Evolutionary conservation across 1,140 invertebrate species (phyloP), one percentile per base, ranked within the genome.

Genomic region (Rhizoglyphus robini): DNA sequence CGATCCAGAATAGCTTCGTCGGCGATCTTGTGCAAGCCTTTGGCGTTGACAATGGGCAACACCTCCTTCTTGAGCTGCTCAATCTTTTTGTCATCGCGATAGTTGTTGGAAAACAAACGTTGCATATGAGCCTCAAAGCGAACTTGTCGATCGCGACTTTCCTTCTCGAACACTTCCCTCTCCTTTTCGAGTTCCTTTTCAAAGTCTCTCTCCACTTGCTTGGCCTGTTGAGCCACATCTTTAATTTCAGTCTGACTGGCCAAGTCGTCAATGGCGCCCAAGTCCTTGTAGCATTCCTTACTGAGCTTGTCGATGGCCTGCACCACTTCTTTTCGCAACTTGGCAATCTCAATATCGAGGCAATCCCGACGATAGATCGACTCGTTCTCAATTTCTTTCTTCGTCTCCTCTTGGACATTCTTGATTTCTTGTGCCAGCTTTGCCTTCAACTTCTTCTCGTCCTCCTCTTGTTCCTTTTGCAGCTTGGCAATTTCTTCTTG

Each of bases 41-140:
- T 60, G 1, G 32, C 38, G 13, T 32, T 34, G 15, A 60, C 27
- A 4, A 60, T 29, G 23, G 58, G 58, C 3, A 60, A 29, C 2
- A 2, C 29, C 23, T 34, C 58, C 27, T 2, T 2, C 27, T 60
- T 60, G 11, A 60, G 58, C 1, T 1, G 3, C 11, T 60, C 58
- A 15, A 60, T 60, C 25, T 27, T 18, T 46, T 32, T 41, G 15
- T 46, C 8, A 20, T 60, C 58, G 8, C 23, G 8, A 32, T 54
- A 20, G 20, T 23, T 8, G 20, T 23, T 18, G 2, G 48, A 4
- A n/a, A 25, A 13, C 58, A 60, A 46, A n/a, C 15, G 3, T 46
- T 60, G 15, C 58, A 60, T 30, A 4, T 60, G 58, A 3, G 15
- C 32, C 29, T 60, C 58, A 32, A 60, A 60, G 15, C 58, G 58